A percentile compares a stretch with the other conserved stretches of the same genome.
phyloP scores from a whole-genome alignment of 2,113 vertebrate species.

The Tyrannus savana region DNA sequence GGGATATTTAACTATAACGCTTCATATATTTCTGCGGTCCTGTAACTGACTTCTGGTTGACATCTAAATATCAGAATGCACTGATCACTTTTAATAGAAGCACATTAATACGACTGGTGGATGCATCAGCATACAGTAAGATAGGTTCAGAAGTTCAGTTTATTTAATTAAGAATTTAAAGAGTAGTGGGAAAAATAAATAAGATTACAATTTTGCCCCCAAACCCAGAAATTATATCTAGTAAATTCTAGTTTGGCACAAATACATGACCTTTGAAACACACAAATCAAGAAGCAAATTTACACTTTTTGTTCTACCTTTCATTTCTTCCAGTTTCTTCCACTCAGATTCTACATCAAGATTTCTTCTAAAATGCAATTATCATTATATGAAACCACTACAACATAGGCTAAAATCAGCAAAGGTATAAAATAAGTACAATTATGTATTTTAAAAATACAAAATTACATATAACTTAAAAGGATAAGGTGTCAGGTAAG shows the following conservation, averaged over 20 bases:
- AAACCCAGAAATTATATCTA: background rate
- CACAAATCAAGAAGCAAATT: background rate
- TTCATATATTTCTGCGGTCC: background rate
- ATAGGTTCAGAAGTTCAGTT: background rate
- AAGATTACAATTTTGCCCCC: background rate
- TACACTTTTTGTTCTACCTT: background rate
- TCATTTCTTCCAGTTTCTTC: background rate
- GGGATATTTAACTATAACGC: background rate
- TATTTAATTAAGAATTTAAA: background rate
- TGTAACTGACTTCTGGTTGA: background rate
- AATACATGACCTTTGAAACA: background rate
- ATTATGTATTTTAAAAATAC: background rate
- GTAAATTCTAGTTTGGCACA: background rate
- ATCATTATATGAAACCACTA: background rate
- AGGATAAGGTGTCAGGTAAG: background rate
- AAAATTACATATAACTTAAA: background rate
- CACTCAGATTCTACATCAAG: background rate
- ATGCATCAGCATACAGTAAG: background rate
- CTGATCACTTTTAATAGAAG: background rate
- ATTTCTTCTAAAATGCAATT: background rate
- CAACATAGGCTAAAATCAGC: background rate
- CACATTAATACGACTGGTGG: fast-evolving
- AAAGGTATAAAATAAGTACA: background rate
- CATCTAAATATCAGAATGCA: background rate
- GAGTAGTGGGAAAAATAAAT: background rate